Evolutionary conservation across 1,140 invertebrate species (phyloP), one percentile per base, ranked within the genome.

Genomic region (Colletes latitarsis): DNA sequence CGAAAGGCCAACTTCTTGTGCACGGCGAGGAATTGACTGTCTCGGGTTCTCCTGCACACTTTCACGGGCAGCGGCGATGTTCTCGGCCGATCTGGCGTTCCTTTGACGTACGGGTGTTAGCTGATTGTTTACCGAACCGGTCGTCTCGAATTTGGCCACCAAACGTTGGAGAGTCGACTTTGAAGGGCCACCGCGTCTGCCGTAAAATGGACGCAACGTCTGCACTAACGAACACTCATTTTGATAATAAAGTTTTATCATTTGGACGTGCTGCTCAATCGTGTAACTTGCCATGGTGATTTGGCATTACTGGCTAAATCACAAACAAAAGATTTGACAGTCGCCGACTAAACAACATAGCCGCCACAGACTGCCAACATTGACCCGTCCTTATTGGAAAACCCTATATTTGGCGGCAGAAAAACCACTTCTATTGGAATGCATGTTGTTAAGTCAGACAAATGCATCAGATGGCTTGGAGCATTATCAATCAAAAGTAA

Each of bases 401-500:
- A 69, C 30, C 67, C 68, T 70, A 6, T 46, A 81, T 93, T 92
- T 49, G 89, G 73, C n/a, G 90, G 90, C 9, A 92, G 82, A 82
- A 89, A 92, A 30, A 84, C 78, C 1, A 90, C 41, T 66, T 87
- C 88, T 10, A 92, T 83, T 74, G 71, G 43, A 74, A 82, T 85
- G 78, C 67, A 82, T 80, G 12, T 75, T 76, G 57, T 89, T 64
- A 70, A 76, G 30, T 74, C 58, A 10, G 19, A 43, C 30, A 82
- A 57, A 58, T 64, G 63, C 8, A 9, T 43, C 70, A 91, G 89
- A 46, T 89, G 76, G 49, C 70, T 70, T 73, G 70, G 70, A 64
- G 70, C 77, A 81, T 72, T 72, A 55, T 79, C 49, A 39, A 52
- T 74, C 46, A 76, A 94, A 91, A 46, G 94, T 77, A 10, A 94